Conservation (phyloP, 2,888 invertebrate genomes). For the Rhodophaea formosa region DNA sequence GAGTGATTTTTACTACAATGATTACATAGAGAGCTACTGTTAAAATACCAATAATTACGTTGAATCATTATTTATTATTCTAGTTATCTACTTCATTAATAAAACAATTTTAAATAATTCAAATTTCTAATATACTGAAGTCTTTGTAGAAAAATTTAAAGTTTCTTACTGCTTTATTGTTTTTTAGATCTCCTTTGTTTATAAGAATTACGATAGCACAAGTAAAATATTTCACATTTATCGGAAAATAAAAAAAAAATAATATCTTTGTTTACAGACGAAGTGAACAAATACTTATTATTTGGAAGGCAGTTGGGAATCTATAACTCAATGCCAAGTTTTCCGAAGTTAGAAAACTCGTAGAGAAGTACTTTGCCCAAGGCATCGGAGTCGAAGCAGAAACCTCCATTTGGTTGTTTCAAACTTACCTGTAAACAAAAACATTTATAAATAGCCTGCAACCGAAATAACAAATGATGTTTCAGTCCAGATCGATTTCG, state of each 20-base stretch:
- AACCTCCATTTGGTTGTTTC: slow-evolving; percentile 61
- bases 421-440: slow-evolving; percentile 73
- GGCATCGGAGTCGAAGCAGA: slow-evolving; percentile 54
- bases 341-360: slow-evolving; percentile 65
- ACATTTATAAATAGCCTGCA: slow-evolving; percentile 42
- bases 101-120: no score
- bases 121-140: no score
- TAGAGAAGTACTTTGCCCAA: slow-evolving; percentile 60
- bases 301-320: slow-evolving; percentile 74
- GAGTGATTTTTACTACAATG: no score
- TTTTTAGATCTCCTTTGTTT: no score
- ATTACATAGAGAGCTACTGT: no score
- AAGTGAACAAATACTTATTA: slow-evolving; percentile 75
- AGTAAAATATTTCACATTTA: slow-evolving; percentile 23
- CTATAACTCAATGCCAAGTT: slow-evolving; percentile 80
- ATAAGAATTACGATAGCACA: no score
- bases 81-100: no score
- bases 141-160: no score
- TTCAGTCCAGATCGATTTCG: not conserved
- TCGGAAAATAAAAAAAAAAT: slow-evolving; percentile 52
- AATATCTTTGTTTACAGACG: slow-evolving; percentile 71
- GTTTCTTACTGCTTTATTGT: no score
- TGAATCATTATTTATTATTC: no score
- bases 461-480: slow-evolving; percentile 25
- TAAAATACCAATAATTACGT: no score